These are phyloP conservation scores for Strix uralensis DNA, from an alignment of 2,113 vertebrate species.

Conservation along the genomic window DNA sequence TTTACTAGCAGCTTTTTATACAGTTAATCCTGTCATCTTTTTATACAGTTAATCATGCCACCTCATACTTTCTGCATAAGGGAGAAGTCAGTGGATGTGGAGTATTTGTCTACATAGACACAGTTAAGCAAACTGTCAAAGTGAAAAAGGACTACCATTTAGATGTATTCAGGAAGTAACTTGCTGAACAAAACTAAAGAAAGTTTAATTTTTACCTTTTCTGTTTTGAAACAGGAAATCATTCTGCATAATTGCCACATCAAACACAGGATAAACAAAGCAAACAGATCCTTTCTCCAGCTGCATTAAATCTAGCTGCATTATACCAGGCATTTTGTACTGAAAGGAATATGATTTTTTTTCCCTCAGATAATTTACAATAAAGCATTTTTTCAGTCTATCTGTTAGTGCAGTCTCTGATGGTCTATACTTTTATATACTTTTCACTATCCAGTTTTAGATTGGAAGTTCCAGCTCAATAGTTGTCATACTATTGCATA, in stretches of 20 bases:
- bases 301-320: background rate
- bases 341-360: background rate
- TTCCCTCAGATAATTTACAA: background rate
- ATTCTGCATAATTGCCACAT: background rate
- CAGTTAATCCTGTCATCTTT: background rate
- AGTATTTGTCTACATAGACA: conserved; percentile 35
- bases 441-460: background rate
- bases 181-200: background rate
- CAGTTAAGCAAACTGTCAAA: conserved; percentile 14
- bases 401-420: background rate
- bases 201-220: conserved; percentile 31
- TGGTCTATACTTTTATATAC: background rate
- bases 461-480: background rate
- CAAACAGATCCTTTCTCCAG: background rate
- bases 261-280: background rate
- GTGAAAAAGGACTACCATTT: background rate
- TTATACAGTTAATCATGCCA: background rate
- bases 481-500: background rate
- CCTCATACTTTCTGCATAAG: conserved; percentile 41
- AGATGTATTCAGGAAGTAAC: conserved; percentile 12
- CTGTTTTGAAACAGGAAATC: background rate
- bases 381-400: background rate
- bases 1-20: background rate
- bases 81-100: conserved; percentile 20
- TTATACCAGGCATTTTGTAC: background rate